phyloP scores from a whole-genome alignment of 2,113 vertebrate genomes.

The Otis tarda region DNA sequence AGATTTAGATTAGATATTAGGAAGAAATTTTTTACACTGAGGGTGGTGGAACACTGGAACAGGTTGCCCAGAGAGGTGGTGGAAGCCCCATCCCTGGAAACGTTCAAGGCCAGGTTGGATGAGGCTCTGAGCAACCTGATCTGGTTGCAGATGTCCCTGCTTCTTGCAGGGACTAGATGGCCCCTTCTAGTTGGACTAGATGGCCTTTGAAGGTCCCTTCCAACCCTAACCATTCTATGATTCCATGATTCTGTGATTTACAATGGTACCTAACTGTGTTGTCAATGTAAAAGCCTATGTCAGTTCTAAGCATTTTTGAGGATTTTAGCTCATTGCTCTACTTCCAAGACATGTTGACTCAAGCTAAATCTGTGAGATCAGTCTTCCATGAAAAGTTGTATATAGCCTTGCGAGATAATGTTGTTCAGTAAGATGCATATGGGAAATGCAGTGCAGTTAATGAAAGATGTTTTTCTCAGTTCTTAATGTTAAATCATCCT shows the following conservation, averaged over 20 bases:
- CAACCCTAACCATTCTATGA: no score
- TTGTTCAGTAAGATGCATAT: background rate
- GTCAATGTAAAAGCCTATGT: fast-evolving
- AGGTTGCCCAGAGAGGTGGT: no score
- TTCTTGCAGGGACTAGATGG: no score
- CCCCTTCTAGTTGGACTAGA: no score
- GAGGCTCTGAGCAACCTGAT: no score
- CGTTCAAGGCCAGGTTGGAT: no score
- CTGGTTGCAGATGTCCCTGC: no score
- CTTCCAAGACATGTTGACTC: background rate
- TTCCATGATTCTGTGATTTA: background rate
- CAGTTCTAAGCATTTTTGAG: background rate
- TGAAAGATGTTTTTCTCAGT: background rate
- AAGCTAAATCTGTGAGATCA: background rate
- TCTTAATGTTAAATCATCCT: background rate
- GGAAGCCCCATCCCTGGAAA: no score
- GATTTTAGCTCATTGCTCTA: background rate
- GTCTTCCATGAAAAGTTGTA: background rate
- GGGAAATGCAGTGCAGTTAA: background rate
- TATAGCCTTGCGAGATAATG: background rate
- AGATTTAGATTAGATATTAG: no score
- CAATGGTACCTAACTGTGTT: background rate
- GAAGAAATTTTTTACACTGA: no score
- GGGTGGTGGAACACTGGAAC: no score
- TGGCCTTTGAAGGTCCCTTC: no score